phyloP scores from a whole-genome alignment of 2,888 invertebrate species.

The Esperia sulphurella region DNA sequence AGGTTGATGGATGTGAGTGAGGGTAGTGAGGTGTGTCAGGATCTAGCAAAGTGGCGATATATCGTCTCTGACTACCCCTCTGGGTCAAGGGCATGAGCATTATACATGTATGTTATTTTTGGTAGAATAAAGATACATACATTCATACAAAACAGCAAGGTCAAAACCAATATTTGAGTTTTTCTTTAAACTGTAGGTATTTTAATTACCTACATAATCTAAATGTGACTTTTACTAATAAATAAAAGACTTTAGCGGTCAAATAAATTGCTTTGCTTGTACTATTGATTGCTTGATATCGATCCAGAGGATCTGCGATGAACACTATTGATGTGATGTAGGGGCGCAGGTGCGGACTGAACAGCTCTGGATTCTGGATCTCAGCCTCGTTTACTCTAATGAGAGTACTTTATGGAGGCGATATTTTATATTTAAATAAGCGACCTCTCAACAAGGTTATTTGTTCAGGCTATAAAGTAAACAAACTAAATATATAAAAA shows the following conservation, averaged over 20 bases:
- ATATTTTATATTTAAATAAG: background rate
- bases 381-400: background rate
- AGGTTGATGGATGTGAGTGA: too few species aligned
- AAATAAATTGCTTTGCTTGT: slow-evolving; percentile 11
- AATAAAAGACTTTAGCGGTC: slow-evolving; percentile 29
- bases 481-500: too few species aligned
- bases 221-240: slow-evolving; percentile 16
- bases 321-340: background rate
- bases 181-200: background rate
- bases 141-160: too few species aligned
- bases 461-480: background rate
- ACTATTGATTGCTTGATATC: background rate
- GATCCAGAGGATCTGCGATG: background rate
- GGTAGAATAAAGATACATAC: too few species aligned
- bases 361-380: background rate
- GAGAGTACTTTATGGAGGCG: background rate
- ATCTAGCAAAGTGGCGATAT: too few species aligned
- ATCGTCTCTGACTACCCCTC: too few species aligned
- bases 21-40: too few species aligned
- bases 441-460: background rate
- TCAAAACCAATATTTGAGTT: background rate
- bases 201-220: too few species aligned
- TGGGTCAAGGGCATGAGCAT: too few species aligned
- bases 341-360: background rate
- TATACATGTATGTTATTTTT: too few species aligned